These are phyloP conservation scores for Lasioglossum figueresi DNA, from an alignment of 2,888 invertebrate species.

Conservation along the genomic window DNA sequence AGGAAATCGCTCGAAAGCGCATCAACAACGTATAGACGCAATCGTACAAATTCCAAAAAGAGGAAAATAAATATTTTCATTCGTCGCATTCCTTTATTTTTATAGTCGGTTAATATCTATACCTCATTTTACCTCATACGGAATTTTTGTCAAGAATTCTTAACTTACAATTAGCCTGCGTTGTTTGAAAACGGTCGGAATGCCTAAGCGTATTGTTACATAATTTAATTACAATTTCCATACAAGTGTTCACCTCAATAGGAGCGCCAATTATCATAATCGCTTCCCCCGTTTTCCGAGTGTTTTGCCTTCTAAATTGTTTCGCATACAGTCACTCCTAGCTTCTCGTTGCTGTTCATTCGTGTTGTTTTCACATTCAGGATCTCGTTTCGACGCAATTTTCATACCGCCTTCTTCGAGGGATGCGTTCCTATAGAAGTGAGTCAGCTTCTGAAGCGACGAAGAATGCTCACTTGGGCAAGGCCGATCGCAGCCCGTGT, in stretches of 20 bases:
- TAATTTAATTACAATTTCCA: constrained; percentile 44
- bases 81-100: not conserved
- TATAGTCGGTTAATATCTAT: not conserved
- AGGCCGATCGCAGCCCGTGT: constrained; percentile 51
- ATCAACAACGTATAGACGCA: no score
- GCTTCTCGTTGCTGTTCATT: not conserved
- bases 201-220: constrained; percentile 14
- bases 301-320: not conserved
- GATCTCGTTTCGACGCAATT: not conserved
- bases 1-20: no score
- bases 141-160: not conserved
- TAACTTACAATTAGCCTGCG: no score
- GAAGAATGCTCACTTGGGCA: constrained; percentile 45
- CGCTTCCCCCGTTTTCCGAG: not conserved
- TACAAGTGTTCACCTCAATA: constrained; percentile 25
- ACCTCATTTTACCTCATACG: no score
- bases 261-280: constrained; percentile 44
- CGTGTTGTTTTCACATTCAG: not conserved
- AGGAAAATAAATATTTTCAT: not conserved
- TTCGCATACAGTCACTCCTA: not conserved
- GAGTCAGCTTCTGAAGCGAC: not conserved
- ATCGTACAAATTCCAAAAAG: not conserved
- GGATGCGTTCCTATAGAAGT: not conserved
- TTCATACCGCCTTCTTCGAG: not conserved
- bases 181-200: not conserved